Conservation (phyloP, 2,888 invertebrate species). For the Eupithecia centaureata region DNA sequence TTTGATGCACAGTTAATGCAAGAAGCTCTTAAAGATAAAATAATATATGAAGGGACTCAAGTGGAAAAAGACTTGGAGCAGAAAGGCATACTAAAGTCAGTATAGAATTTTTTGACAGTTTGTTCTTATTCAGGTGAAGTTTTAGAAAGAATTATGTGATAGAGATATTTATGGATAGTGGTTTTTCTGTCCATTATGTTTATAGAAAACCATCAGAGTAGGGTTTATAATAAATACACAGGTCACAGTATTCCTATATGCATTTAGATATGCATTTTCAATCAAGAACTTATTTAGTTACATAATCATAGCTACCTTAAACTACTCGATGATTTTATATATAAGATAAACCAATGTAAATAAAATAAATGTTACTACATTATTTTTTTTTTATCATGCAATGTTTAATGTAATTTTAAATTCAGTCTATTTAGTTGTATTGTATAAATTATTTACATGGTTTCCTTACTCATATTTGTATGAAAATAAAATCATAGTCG, state of each 20-base stretch:
- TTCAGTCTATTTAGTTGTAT: too few species aligned
- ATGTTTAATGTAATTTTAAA: too few species aligned
- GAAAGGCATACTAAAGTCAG: constrained; percentile 72
- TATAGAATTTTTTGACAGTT: constrained; percentile 40
- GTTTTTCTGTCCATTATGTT: not conserved
- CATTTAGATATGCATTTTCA: not conserved
- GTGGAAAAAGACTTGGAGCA: constrained; percentile 77
- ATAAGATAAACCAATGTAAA: not conserved
- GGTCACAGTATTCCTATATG: not conserved
- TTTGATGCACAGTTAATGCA: constrained; percentile 86
- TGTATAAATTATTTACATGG: too few species aligned
- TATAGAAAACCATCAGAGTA: not conserved
- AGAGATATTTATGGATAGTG: not conserved
- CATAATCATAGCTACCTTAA: not conserved
- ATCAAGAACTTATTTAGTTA: too few species aligned
- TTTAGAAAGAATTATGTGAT: not conserved
- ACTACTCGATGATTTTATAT: not conserved
- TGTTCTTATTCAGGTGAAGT: not conserved
- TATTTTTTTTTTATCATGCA: not conserved
- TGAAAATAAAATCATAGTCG: too few species aligned
- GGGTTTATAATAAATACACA: not conserved
- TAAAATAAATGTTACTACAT: not conserved
- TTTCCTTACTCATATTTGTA: too few species aligned
- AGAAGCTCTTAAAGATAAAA: constrained; percentile 85
- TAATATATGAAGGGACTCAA: constrained; percentile 86